phyloP scores from a whole-genome alignment of 2,888 invertebrate species.

The Incurvaria masculella region DNA sequence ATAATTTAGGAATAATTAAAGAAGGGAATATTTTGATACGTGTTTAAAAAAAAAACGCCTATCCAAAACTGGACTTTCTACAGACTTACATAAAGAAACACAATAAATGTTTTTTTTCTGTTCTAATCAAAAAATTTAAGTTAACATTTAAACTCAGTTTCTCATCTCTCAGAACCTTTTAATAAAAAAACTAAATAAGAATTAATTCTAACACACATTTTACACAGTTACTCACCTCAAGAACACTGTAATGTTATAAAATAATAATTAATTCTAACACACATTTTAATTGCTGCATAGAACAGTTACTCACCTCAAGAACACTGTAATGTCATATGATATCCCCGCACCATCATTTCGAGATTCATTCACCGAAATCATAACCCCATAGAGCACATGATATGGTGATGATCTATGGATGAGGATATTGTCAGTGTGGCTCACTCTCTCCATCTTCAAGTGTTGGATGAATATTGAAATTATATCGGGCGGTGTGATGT shows the following conservation, averaged over 20 bases:
- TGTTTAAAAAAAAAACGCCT: too few species aligned
- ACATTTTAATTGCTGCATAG: slow-evolving; percentile 1
- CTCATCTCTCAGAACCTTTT: too few species aligned
- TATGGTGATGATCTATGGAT: slow-evolving; percentile 31
- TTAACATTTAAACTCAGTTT: too few species aligned
- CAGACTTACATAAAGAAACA: too few species aligned
- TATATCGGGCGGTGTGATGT: slow-evolving; percentile 20
- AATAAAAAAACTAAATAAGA: slow-evolving; percentile 6
- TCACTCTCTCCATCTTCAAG: slow-evolving; percentile 29
- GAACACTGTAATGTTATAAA: slow-evolving; percentile 23
- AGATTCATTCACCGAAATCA: slow-evolving; percentile 24
- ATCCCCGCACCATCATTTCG: slow-evolving; percentile 9
- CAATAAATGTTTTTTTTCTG: too few species aligned
- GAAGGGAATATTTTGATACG: too few species aligned
- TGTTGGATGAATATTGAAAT: slow-evolving; percentile 21
- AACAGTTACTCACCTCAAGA: slow-evolving; percentile 27
- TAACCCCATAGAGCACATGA: slow-evolving; percentile 32
- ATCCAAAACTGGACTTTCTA: too few species aligned
- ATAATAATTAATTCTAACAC: slow-evolving; percentile 1
- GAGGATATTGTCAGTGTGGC: slow-evolving; percentile 21
- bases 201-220: slow-evolving; percentile 1
- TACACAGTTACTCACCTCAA: slow-evolving; percentile 26
- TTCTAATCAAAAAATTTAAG: too few species aligned
- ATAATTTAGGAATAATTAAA: too few species aligned
- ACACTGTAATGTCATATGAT: slow-evolving; percentile 21